Conservation (phyloP, 2,888 invertebrate genomes). For the Heliconius ethilla region DNA sequence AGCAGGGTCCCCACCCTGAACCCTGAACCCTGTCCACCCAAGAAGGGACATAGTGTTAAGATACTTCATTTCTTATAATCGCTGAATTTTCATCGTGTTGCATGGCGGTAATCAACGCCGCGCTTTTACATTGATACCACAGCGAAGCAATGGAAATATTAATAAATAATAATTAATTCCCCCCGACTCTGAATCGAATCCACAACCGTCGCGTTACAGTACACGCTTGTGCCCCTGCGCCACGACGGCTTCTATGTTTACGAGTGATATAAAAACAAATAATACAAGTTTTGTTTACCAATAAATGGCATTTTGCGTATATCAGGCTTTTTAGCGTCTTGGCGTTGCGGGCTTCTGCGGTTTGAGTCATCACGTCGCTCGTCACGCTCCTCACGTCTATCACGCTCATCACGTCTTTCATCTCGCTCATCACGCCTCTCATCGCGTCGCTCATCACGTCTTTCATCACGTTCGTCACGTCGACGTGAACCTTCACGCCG, state of each 20-base stretch:
- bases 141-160: no score
- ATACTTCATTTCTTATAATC: background rate
- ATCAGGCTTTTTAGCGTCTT: slow-evolving; percentile 66
- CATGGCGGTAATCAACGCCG: no score
- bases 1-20: no score
- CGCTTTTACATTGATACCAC: no score
- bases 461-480: slow-evolving; percentile 42
- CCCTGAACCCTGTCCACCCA: no score
- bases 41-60: background rate
- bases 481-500: slow-evolving; percentile 39
- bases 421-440: slow-evolving; percentile 43
- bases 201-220: no score
- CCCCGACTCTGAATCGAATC: no score
- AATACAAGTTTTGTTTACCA: slow-evolving; percentile 66
- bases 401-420: slow-evolving; percentile 43
- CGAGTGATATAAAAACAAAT: background rate
- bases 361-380: slow-evolving; percentile 43
- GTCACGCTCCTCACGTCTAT: slow-evolving; percentile 43
- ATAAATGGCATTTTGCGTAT: slow-evolving; percentile 91
- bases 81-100: no score
- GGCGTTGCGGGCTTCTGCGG: slow-evolving; percentile 47
- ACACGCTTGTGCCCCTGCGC: no score
- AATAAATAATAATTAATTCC: no score
- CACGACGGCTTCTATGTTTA: background rate
- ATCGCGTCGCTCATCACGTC: slow-evolving; percentile 43